These are phyloP conservation scores for Apteryx owenii DNA, from an alignment of 2,113 vertebrate species.

Conservation along the genomic window DNA sequence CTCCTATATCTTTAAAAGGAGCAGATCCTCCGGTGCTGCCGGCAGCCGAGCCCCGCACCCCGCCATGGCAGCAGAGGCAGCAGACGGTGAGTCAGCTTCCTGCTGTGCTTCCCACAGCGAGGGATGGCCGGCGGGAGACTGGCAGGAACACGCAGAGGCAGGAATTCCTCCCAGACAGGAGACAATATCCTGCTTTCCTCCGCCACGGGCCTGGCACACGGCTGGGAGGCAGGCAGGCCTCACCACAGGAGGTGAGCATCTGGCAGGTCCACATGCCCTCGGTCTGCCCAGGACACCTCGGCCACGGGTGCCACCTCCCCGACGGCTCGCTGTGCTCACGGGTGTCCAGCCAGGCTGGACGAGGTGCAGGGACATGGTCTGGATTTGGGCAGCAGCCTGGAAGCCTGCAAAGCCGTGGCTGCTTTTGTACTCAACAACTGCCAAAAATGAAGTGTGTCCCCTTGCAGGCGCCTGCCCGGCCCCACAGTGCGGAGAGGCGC, in stretches of 20 bases:
- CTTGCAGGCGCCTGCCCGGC: background rate
- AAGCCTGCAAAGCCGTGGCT: background rate
- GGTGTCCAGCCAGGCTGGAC: background rate
- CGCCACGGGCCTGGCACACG: conserved; percentile 44
- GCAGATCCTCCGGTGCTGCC: background rate
- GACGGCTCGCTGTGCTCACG: rapidly evolving
- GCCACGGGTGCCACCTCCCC: background rate
- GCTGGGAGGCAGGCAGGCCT: background rate
- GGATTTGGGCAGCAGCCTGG: background rate
- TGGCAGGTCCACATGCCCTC: background rate
- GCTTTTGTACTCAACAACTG: background rate
- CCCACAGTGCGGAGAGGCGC: background rate
- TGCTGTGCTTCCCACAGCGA: conserved; percentile 12
- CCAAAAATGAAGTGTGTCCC: background rate
- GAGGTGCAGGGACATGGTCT: background rate
- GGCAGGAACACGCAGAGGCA: conserved; percentile 29
- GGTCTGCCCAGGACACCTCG: background rate
- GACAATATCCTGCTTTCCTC: conserved; percentile 50
- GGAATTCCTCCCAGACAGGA: conserved; percentile 60
- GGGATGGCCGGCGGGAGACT: conserved; percentile 7
- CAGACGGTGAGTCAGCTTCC: conserved; percentile 68
- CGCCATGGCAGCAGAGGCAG: background rate
- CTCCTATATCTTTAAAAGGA: background rate
- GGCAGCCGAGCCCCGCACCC: conserved; percentile 5
- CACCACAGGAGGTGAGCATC: rapidly evolving